phyloP scores from a whole-genome alignment of 2,797 vertebrate genomes.

The Myiotriccus ornatus region DNA sequence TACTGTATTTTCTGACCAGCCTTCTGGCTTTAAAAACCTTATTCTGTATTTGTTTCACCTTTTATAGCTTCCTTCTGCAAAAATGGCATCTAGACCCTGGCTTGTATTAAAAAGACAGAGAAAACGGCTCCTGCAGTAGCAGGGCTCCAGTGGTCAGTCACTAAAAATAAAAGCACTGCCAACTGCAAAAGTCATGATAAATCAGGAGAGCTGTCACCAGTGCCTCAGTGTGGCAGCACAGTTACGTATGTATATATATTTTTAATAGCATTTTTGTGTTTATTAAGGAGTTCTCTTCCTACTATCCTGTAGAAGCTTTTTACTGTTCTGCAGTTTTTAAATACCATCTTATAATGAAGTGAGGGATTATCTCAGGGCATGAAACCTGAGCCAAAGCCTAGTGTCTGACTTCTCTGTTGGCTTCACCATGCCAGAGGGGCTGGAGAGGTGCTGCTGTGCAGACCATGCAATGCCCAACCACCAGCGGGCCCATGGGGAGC shows the following conservation, averaged over 20 bases:
- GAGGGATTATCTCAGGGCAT: background rate
- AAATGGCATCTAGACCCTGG: background rate
- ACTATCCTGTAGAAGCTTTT: background rate
- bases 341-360: background rate
- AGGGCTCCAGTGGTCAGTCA: background rate
- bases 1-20: background rate
- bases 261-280: conserved; percentile 16
- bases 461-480: accelerated
- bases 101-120: background rate
- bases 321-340: conserved; percentile 4
- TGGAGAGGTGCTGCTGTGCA: background rate
- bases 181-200: background rate
- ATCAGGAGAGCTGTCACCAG: background rate
- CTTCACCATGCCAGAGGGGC: background rate
- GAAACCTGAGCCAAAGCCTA: background rate
- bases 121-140: background rate
- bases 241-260: background rate
- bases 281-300: background rate
- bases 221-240: background rate
- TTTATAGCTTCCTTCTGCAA: background rate
- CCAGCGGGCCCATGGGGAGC: accelerated
- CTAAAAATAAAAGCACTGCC: conserved; percentile 6
- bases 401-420: background rate
- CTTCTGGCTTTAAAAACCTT: background rate
- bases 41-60: background rate